Base-by-base conservation (phyloP, 2,888 invertebrate species). In the Mesodorylaimus sp. region DNA sequence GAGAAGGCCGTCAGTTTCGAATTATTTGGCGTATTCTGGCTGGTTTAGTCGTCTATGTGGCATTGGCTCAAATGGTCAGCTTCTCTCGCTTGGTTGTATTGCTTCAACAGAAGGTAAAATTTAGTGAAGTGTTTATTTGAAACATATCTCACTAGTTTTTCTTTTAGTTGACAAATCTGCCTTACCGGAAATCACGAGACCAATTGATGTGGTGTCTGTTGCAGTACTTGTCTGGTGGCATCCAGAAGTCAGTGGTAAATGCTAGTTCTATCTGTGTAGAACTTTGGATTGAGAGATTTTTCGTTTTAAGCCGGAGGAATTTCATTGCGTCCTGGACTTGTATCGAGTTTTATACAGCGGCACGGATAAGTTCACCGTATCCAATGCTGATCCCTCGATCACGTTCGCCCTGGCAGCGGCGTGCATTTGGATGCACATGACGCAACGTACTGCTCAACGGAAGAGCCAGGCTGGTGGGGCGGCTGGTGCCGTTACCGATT, bases 201-300 rank as follows among this genome's bases (percentile, higher is more conserved):
- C 89, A 95, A 61, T 72, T 97, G n/a, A 95, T 97, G 93, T 95
- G 95, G 93, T 83, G 89, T 23, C 72, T 95, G 21, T 72, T 97
- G 41, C 95, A 97, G 70, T 93, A 89, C 63, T 86, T 95, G 59
- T 91, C 93, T 0, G 91, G 91, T 45, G 88, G 87, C 63, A 89
- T 89, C 41, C 41, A 39, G 32, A 16, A 32, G 32, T 16, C 10
- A 44, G 26, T 25, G 5, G 44, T 44, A 44, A 44, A 23, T 44
- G 19, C 25, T 36, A 10, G 13, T 44, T 44, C 7, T 25, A 44
- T 7, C 19, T 7, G 19, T 7, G 7, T 41, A 41, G n/a, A 10
- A 41, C 41, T 7, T 13, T 32, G 16, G 41, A 21, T 21, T 39
- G 41, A n/a, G 21, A 10, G 32, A 36, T 46, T 36, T 23, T 29